Percentiles rank a stretch among this genome's conserved stretches.
These are phyloP conservation scores for Netelia fuscicornis DNA, from an alignment of 2,888 invertebrate genomes.

Conservation along the genomic window DNA sequence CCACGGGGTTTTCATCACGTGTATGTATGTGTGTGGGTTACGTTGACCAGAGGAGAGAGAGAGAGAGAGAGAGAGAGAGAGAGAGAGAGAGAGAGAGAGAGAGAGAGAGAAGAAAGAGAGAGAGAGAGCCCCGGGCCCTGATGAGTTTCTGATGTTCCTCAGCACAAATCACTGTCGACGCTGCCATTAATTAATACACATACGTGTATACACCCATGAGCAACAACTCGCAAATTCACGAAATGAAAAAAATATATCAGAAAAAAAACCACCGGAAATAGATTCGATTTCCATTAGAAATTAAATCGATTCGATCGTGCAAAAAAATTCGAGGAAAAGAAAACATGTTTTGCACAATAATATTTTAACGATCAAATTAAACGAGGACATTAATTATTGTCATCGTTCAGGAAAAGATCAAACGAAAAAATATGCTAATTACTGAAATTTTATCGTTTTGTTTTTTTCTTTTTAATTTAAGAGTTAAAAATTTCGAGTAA, in stretches of 20 bases:
- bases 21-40: constrained; percentile 12
- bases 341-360: too few species aligned
- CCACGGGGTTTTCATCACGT: constrained; percentile 20
- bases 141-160: constrained; percentile 75
- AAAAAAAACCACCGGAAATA: neutral
- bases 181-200: constrained; percentile 69
- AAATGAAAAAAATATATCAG: constrained; percentile 22
- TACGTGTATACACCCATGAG: neutral
- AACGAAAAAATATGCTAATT: too few species aligned
- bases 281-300: neutral
- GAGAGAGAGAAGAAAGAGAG: neutral
- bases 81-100: too few species aligned
- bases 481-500: too few species aligned
- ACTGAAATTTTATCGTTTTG: too few species aligned
- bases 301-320: neutral
- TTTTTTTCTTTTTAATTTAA: too few species aligned
- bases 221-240: constrained; percentile 2
- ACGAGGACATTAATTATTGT: too few species aligned
- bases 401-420: too few species aligned
- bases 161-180: constrained; percentile 73
- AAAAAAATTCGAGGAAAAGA: neutral
- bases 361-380: too few species aligned
- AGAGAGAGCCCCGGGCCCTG: constrained; percentile 54
- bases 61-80: neutral
- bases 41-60: neutral